Evolutionary conservation across 1,140 invertebrate genomes (phyloP).

Genomic region (Ceratoteleas bidentatus): DNA sequence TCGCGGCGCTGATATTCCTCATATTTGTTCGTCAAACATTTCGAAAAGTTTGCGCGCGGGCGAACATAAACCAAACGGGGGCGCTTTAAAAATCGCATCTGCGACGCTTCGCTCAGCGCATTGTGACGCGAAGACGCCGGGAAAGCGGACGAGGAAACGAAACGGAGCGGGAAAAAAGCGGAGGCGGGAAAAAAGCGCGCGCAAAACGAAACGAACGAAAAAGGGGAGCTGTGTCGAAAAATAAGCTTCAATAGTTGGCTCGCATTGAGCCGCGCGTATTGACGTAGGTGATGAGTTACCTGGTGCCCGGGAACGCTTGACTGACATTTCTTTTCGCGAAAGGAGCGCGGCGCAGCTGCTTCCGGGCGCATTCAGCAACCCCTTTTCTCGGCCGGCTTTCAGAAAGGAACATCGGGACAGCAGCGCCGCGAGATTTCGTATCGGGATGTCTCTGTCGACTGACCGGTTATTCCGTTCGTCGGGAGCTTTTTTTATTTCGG

Average conservation of each 20-base stretch:
- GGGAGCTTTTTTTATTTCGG: too few relatives aligned
- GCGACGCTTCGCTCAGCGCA: slow-evolving; percentile 49
- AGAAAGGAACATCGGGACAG: too few relatives aligned
- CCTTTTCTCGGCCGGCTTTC: too few relatives aligned
- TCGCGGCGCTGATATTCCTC: slow-evolving; percentile 5
- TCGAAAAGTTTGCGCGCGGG: slow-evolving; percentile 24
- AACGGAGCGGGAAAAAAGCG: slow-evolving; percentile 28
- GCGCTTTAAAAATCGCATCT: slow-evolving; percentile 31
- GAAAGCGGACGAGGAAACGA: slow-evolving; percentile 40
- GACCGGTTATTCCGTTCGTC: too few relatives aligned
- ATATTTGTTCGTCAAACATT: slow-evolving; percentile 25
- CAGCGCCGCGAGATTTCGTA: too few relatives aligned
- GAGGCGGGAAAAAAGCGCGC: too few relatives aligned
- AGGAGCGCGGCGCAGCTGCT: too few relatives aligned
- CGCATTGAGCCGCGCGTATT: slow-evolving; percentile 28
- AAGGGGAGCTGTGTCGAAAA: slow-evolving; percentile 26
- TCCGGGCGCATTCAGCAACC: too few relatives aligned
- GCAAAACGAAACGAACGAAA: too few relatives aligned
- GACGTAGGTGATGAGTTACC: slow-evolving; percentile 61
- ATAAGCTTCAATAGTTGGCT: slow-evolving; percentile 46
- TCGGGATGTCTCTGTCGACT: too few relatives aligned
- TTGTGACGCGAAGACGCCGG: slow-evolving; percentile 44
- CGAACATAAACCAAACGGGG: slow-evolving; percentile 35
- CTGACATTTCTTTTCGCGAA: slow-evolving; percentile 57
- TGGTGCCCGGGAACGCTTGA: slow-evolving; percentile 53